These are phyloP conservation scores for Hafferia zeledoni DNA, from an alignment of 2,797 vertebrate genomes.

Conservation along the genomic window DNA sequence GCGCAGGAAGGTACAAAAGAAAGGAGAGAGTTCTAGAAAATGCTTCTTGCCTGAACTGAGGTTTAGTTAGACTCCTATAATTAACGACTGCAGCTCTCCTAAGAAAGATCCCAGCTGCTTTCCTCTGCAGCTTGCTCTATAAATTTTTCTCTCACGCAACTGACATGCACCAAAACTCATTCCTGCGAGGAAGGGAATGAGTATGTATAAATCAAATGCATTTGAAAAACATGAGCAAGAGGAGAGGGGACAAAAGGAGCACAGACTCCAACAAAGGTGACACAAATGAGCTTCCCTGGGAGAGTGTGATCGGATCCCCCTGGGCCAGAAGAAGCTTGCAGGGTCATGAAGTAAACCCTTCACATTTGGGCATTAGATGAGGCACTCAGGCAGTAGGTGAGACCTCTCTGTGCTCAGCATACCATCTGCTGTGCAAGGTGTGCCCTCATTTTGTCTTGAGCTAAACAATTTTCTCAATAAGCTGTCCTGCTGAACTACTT, in stretches of 20 bases:
- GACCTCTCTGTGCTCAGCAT: not conserved
- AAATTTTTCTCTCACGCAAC: conserved; percentile 49
- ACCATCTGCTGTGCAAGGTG: not conserved
- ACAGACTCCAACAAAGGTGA: not conserved
- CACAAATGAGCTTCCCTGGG: not conserved
- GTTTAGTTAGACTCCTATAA: conserved; percentile 59
- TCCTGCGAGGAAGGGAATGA: conserved; percentile 25
- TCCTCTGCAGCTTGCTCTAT: conserved; percentile 44
- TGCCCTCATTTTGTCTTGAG: not conserved
- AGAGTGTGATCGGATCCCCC: not conserved
- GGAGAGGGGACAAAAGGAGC: not conserved
- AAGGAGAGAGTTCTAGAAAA: conserved; percentile 15
- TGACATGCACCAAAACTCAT: not conserved
- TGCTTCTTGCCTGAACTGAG: not conserved
- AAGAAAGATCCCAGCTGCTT: conserved; percentile 63
- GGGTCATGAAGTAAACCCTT: not conserved
- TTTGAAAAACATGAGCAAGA: conserved; percentile 7
- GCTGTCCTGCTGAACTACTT: not conserved
- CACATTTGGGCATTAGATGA: not conserved
- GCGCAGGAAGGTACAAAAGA: conserved; percentile 1
- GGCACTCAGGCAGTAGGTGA: not conserved
- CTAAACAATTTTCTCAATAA: not conserved
- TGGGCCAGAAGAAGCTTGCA: not conserved
- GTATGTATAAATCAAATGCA: conserved; percentile 41
- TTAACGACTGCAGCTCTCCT: conserved; percentile 44